Base-by-base conservation (phyloP, 2,113 vertebrate genomes). In the Lanius collurio region DNA sequence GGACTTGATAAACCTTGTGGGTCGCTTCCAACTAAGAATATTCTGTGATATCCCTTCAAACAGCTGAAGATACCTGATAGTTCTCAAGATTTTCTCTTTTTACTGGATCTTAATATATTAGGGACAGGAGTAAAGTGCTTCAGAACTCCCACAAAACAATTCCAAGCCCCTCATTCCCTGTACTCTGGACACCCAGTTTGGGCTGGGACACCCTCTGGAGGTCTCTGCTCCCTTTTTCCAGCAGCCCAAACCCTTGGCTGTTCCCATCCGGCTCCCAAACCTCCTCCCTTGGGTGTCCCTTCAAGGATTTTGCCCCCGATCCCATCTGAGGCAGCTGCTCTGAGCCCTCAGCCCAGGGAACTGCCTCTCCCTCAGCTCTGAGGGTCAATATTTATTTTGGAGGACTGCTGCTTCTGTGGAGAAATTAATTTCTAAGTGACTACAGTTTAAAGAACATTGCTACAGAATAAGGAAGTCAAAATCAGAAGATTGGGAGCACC, bases 151-250 rank as follows among this genome's bases (percentile, higher is more conserved):
- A 47, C 0, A 0, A 26, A 71, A n/a, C 60, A 31, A 55, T 47
- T 55, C 80, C 57, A 71, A 0, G 7, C 4, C 12, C 28, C 20
- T 63, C 62, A 15, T 39, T 71, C 17, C 35, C 26, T 55, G 16
- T 13, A 1, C 31, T 35, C 39, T 52, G 4, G 2, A 4, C 1
- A 4, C 21, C 11, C 87, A 7, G 1, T 7, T 42, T 3, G 20
- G 56, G 37, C 57, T 55, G 37, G 50, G 46, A 13, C 35, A 22
- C 2, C 14, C 41, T 26, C 39, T 3, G 3, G 18, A 33, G 35
- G 7, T 33, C 24, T 42, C 39, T n/a, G 46, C 50, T 83, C 26
- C 11, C 33, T 21, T 46, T 7, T 16, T 22, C 47, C 90, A 33
- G 46, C 44, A 33, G 31, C 37, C 23, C 30, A 33, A 30, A 15